These are phyloP conservation scores for Hanleya hanleyi DNA, from an alignment of 2,888 invertebrate species.

Conservation along the genomic window DNA sequence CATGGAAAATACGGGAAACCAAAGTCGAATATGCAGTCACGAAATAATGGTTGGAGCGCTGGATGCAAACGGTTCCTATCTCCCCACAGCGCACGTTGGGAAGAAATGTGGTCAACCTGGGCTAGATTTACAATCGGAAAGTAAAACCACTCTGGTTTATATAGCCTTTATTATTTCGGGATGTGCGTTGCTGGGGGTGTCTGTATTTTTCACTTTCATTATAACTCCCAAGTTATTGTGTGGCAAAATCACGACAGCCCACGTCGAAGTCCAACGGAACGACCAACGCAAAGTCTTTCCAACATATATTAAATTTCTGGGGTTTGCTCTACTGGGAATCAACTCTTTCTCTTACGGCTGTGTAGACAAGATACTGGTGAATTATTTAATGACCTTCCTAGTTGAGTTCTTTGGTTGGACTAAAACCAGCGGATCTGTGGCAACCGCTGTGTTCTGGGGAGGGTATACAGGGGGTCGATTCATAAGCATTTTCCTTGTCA, in stretches of 20 bases:
- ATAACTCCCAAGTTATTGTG: no score
- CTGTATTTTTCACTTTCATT: conserved; percentile 11
- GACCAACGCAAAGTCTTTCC: no score
- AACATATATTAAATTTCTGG: background rate
- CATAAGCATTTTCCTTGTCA: conserved; percentile 27
- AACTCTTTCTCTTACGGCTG: background rate
- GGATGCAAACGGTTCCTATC: no score
- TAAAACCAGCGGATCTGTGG: conserved; percentile 16
- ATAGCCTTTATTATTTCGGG: conserved; percentile 15
- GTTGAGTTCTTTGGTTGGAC: conserved; percentile 22
- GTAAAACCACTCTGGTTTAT: conserved; percentile 14
- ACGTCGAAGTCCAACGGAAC: no score
- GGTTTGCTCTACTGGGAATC: background rate
- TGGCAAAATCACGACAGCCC: no score
- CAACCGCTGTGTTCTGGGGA: conserved; percentile 23
- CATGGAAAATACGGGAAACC: no score
- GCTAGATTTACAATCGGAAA: background rate
- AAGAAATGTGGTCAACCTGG: background rate
- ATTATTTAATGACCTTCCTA: conserved; percentile 14
- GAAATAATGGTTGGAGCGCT: no score
- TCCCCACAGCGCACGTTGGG: no score
- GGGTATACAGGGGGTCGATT: conserved; percentile 24
- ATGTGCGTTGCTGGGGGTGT: background rate
- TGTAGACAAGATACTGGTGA: background rate
- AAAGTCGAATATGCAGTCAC: no score